A percentile compares a stretch with the other conserved stretches of the same genome.
Evolutionary conservation across 2,113 vertebrate genomes (phyloP).

Genomic region (Muntiacus muntjak): DNA sequence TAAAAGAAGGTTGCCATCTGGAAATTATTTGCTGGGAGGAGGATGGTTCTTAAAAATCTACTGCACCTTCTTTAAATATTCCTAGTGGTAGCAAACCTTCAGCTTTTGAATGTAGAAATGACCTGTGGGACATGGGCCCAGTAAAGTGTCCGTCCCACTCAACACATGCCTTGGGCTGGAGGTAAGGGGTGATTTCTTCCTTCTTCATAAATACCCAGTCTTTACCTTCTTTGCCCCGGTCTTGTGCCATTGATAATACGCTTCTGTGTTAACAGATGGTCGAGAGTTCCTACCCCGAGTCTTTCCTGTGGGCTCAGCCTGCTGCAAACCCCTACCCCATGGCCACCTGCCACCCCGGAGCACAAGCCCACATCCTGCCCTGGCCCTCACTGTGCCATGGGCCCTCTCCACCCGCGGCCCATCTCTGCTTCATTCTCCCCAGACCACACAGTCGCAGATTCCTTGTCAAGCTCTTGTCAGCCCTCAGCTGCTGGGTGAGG

Average conservation of each 20-base stretch:
- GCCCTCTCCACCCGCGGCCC: neutral
- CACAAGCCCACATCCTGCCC: neutral
- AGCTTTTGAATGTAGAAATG: neutral
- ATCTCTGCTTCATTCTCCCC: neutral
- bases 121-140: neutral
- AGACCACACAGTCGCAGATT: neutral
- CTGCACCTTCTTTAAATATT: neutral
- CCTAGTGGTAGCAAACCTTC: neutral
- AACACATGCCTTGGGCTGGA: neutral
- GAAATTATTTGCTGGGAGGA: neutral
- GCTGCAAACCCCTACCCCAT: neutral
- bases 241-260: neutral
- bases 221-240: neutral
- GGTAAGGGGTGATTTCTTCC: neutral
- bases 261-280: neutral
- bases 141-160: neutral
- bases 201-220: neutral
- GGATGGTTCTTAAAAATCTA: neutral
- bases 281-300: neutral
- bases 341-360: neutral
- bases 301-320: neutral
- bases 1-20: conserved; percentile 13
- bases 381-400: neutral
- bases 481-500: neutral
- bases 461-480: neutral